phyloP scores from a whole-genome alignment of 2,113 vertebrate genomes.

The Lepidothrix coronata region DNA sequence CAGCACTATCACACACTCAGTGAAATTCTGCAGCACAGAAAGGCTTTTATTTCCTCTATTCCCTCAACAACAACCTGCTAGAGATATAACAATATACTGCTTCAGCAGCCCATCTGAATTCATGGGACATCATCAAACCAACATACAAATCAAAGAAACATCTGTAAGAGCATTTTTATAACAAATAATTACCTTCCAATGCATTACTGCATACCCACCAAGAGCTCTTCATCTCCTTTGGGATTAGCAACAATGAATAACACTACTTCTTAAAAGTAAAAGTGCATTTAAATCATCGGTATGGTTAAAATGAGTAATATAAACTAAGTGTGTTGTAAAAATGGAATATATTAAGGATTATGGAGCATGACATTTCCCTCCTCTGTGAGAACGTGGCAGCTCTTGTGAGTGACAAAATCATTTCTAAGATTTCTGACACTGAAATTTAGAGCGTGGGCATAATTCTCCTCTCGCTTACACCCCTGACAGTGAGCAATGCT shows the following conservation, averaged over 20 bases:
- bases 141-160: constrained; percentile 30
- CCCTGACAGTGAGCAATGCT: not conserved
- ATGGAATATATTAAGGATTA: constrained; percentile 48
- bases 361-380: constrained; percentile 24
- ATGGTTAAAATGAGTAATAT: constrained; percentile 37
- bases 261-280: constrained; percentile 30
- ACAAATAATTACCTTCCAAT: constrained; percentile 53
- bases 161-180: constrained; percentile 34
- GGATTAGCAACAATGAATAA: constrained; percentile 37
- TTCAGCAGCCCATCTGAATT: not conserved
- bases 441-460: constrained; percentile 23
- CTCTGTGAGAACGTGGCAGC: not conserved
- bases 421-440: not conserved
- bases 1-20: not conserved
- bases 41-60: not conserved
- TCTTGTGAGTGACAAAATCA: not conserved
- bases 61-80: not conserved
- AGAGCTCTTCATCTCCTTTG: constrained; percentile 24
- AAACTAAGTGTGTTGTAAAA: constrained; percentile 43
- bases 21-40: not conserved
- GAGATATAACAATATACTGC: not conserved
- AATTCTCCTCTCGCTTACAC: not conserved
- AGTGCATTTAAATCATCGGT: constrained; percentile 44
- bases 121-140: not conserved
- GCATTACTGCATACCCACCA: constrained; percentile 20